Percentiles rank a stretch among this genome's conserved stretches.
These are phyloP conservation scores for Ceratothoa steindachneri DNA, from an alignment of 2,888 invertebrate species.

Conservation along the genomic window DNA sequence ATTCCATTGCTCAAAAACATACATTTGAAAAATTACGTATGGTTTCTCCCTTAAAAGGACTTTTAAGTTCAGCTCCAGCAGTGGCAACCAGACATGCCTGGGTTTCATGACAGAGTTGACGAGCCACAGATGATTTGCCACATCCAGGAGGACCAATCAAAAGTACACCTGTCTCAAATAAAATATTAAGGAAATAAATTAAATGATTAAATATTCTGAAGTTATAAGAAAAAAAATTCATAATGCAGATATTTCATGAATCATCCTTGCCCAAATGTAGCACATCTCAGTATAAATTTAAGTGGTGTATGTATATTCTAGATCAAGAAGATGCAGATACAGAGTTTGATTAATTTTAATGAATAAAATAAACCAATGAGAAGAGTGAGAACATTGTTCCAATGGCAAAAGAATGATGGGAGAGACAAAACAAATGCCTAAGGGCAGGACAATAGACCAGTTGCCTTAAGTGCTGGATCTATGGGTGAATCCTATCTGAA, in stretches of 20 bases:
- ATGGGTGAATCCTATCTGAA: too few species aligned
- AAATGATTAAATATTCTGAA: neutral
- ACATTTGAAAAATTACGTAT: conserved; percentile 25
- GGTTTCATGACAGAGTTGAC: conserved; percentile 32
- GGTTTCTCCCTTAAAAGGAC: conserved; percentile 30
- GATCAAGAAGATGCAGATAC: too few species aligned
- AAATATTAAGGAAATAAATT: neutral
- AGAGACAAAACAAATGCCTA: too few species aligned
- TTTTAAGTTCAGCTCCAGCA: conserved; percentile 26
- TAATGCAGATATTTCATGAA: too few species aligned
- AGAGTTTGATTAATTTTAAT: too few species aligned
- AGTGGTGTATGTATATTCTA: neutral
- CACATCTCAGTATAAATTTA: neutral
- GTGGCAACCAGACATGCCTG: conserved; percentile 28
- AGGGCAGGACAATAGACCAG: too few species aligned
- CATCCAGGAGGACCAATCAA: conserved; percentile 39
- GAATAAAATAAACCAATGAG: too few species aligned
- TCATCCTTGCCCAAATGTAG: neutral
- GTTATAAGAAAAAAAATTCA: neutral
- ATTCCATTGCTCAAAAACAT: too few species aligned
- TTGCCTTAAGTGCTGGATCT: too few species aligned
- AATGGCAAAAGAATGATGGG: too few species aligned
- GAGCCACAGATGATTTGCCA: conserved; percentile 35
- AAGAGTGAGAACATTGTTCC: too few species aligned
- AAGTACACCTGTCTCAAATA: conserved; percentile 12